These are phyloP conservation scores for Papilio protenor DNA, from an alignment of 2,888 invertebrate genomes.

Conservation along the genomic window DNA sequence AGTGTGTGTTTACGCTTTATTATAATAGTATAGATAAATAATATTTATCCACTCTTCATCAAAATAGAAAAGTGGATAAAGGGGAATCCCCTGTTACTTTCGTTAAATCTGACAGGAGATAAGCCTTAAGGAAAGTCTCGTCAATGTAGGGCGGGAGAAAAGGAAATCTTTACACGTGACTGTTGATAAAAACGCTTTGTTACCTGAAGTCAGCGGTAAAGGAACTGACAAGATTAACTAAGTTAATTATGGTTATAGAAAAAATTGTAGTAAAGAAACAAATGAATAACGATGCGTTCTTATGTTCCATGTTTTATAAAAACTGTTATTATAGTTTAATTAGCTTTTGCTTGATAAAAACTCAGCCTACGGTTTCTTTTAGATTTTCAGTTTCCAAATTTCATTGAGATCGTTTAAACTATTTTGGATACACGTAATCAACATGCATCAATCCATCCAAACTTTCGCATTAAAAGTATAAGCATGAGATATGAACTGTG, in stretches of 20 bases:
- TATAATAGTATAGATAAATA: not conserved
- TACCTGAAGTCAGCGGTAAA: not conserved
- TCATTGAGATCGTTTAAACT: too few relatives aligned
- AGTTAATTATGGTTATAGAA: not conserved
- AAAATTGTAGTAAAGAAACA: not conserved
- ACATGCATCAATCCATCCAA: too few relatives aligned
- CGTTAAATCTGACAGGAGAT: slow-evolving; percentile 23
- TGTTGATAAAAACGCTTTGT: slow-evolving; percentile 16
- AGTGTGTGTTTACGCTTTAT: too few relatives aligned
- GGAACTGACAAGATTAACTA: not conserved
- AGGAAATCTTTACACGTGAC: slow-evolving; percentile 12
- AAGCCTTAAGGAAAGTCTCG: slow-evolving; percentile 25
- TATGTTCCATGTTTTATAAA: not conserved
- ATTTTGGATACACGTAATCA: too few relatives aligned
- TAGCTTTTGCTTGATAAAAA: too few relatives aligned
- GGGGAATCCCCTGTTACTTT: not conserved
- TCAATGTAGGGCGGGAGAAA: not conserved
- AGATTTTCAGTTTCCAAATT: too few relatives aligned
- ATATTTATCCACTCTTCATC: not conserved
- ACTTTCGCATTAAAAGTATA: too few relatives aligned
- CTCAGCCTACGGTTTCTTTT: too few relatives aligned
- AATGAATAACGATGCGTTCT: not conserved
- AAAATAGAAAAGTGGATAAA: not conserved
- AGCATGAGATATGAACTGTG: too few relatives aligned
- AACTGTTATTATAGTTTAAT: not conserved